phyloP scores from a whole-genome alignment of 2,888 invertebrate genomes.

The Melangyna quadrimaculata region DNA sequence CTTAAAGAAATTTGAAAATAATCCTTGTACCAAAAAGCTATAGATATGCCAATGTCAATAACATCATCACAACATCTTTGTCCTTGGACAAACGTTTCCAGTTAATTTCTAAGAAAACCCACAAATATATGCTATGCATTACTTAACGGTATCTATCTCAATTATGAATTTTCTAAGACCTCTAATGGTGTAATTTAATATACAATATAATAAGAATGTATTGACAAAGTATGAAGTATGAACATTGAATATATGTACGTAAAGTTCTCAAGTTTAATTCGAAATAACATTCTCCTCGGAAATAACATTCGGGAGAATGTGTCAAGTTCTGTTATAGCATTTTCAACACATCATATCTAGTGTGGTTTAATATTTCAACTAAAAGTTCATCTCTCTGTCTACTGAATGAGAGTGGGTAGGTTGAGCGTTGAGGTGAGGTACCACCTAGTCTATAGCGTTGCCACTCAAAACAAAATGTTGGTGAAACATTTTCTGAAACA shows the following conservation, averaged over 20 bases:
- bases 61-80: background rate
- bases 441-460: too few relatives aligned
- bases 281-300: conserved; percentile 10
- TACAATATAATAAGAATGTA: background rate
- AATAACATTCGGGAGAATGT: background rate
- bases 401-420: background rate
- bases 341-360: background rate
- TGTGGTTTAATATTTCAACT: conserved; percentile 21
- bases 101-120: background rate
- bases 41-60: background rate
- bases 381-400: conserved; percentile 3
- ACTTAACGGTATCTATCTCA: background rate
- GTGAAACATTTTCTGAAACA: too few relatives aligned
- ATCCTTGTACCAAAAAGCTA: background rate
- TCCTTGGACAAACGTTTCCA: background rate
- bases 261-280: conserved; percentile 22
- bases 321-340: conserved; percentile 23
- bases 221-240: background rate
- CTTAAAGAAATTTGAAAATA: background rate
- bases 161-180: background rate
- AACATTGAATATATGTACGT: conserved; percentile 2
- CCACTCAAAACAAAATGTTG: too few relatives aligned
- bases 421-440: too few relatives aligned
- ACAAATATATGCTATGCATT: background rate
- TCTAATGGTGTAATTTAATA: conserved; percentile 14